Base-by-base conservation (phyloP, 2,888 invertebrate genomes). In the Clostera curtula region DNA sequence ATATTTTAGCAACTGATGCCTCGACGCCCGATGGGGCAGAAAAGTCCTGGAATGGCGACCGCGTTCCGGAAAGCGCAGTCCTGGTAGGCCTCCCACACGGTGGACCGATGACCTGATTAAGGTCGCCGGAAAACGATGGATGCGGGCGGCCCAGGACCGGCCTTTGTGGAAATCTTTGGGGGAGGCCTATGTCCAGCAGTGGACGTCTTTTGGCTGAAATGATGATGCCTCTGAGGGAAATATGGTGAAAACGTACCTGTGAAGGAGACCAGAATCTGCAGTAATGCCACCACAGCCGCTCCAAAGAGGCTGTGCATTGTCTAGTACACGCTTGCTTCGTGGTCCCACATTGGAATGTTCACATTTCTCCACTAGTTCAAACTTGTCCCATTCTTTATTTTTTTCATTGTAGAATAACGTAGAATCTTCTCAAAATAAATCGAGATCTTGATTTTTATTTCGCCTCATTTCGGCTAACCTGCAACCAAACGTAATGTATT, bases 241-340 rank as follows among this genome's bases (percentile, higher is more conserved):
- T n/a, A 24, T 12, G 3, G 7, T 23, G 19, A n/a, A 24, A 30
- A 27, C 56, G 60, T 61, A 80, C 82, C 76, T 56, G 79, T 56
- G 41, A 69, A 64, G 33, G 68, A 75, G 34, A 75, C 49, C 21
- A 80, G 53, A 64, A 79, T 64, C 53, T 80, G 82, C 55, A 82
- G 58, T 56, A 82, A 43, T 45, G 75, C 76, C 55, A 64, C 63
- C 56, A 63, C 70, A 62, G 72, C 71, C 62, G 68, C 63, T 61
- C 64, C 59, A 48, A 76, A 59, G 63, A 79, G 65, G 58, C 66
- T 69, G 69, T 66, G 69, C 82, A 82, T 80, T 73, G 74, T 80
- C 80, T 79, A 80, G 56, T 61, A 51, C 51, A 64, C 68, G 60
- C 56, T 64, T 47, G 55, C 65, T 56, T 50, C 50, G 55, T 43